Evolutionary conservation across 64 coral and sea anemone genomes (phyloP).

Genomic region (Pocillopora damicornis): DNA sequence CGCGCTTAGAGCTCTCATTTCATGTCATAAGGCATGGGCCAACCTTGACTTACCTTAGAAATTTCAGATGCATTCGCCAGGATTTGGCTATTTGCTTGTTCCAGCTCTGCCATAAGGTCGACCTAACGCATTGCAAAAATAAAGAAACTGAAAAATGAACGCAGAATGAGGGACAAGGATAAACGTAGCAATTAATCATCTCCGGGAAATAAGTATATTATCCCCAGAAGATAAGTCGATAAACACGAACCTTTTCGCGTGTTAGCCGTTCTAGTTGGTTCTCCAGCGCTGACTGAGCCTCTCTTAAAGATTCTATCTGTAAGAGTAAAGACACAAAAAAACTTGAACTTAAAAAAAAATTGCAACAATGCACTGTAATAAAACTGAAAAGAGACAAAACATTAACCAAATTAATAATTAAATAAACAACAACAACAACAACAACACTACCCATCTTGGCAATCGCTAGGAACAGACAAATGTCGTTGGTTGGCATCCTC

Average conservation of each 20-base stretch:
- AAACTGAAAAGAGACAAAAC: neutral
- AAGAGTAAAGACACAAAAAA: neutral
- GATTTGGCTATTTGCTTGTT: constrained; percentile 69
- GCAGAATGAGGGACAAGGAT: neutral
- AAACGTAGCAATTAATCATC: neutral
- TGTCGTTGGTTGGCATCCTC: no score
- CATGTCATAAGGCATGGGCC: no score
- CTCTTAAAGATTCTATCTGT: constrained; percentile 50
- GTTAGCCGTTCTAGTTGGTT: constrained; percentile 80
- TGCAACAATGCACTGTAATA: neutral
- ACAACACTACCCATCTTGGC: no score
- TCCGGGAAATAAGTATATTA: no score
- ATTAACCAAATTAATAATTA: neutral
- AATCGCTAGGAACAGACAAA: no score
- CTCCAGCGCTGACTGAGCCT: constrained; percentile 52
- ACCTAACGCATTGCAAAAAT: constrained; percentile 47
- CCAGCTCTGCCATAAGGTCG: constrained; percentile 66
- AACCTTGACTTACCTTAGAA: constrained; percentile 46
- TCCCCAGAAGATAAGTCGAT: neutral
- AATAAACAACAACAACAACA: no score
- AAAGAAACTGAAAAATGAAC: neutral
- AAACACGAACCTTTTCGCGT: constrained; percentile 70
- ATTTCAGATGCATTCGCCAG: constrained; percentile 57
- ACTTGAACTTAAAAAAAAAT: neutral
- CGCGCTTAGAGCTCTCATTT: no score